These are phyloP conservation scores for Isaurus tuberculatus DNA, from an alignment of 92 coral and sea anemone species.

Conservation along the genomic window DNA sequence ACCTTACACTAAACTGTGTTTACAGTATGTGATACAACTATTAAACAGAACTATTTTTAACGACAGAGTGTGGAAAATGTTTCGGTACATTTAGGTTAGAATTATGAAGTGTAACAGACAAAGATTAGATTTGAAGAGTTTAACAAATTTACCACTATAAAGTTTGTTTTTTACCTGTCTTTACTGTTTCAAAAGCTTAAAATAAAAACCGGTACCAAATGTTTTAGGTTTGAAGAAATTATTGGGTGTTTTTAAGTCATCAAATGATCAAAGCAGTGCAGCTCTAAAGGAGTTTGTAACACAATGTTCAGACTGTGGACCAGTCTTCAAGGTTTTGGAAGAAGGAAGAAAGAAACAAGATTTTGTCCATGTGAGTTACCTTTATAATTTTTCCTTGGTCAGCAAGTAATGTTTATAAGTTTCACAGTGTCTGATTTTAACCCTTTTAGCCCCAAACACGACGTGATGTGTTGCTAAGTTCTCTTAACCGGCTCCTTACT, in stretches of 20 bases:
- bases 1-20: too few species aligned
- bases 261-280: conserved; percentile 42
- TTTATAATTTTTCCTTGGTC: not conserved
- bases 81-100: not conserved
- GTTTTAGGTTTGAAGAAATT: conserved; percentile 82
- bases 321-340: conserved; percentile 77
- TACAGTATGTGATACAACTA: too few species aligned
- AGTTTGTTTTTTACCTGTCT: too few species aligned
- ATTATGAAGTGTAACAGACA: too few species aligned
- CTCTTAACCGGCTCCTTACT: too few species aligned
- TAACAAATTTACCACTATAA: too few species aligned
- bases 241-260: conserved; percentile 54
- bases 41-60: too few species aligned
- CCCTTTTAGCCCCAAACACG: too few species aligned
- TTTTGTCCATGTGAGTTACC: conserved; percentile 71
- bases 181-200: too few species aligned
- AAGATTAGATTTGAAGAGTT: too few species aligned
- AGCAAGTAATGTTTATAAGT: not conserved
- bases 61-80: not conserved
- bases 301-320: conserved; percentile 77
- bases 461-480: too few species aligned
- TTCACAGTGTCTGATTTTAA: not conserved
- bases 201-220: too few species aligned
- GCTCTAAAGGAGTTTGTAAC: conserved; percentile 64
- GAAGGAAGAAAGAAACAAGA: conserved; percentile 74